These are phyloP conservation scores for Nasonovia ribisnigri DNA, from an alignment of 2,888 invertebrate genomes.

Conservation along the genomic window DNA sequence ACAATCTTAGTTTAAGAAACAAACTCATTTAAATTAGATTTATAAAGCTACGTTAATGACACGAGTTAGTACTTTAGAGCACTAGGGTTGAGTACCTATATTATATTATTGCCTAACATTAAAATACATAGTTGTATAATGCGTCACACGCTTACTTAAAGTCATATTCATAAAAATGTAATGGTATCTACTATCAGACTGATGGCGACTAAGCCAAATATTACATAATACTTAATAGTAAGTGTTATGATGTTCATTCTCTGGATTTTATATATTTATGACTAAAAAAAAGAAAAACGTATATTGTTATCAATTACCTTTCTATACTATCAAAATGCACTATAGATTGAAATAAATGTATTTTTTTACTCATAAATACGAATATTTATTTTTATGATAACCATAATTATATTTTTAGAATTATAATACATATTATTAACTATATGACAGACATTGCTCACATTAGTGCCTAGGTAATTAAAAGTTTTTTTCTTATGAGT, in stretches of 20 bases:
- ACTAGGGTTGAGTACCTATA: not conserved
- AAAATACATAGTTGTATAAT: not conserved
- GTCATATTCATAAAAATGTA: not conserved
- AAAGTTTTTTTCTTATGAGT: not conserved
- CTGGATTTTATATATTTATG: not conserved
- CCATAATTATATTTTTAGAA: not conserved
- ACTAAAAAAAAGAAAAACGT: not conserved
- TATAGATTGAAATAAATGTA: not conserved
- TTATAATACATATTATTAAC: not conserved
- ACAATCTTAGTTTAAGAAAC: not conserved
- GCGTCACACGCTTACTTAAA: not conserved
- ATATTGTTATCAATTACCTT: not conserved
- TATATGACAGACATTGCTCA: not conserved
- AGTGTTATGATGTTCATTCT: not conserved
- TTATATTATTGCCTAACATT: not conserved
- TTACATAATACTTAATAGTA: not conserved
- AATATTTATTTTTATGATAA: not conserved
- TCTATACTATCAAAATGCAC: not conserved
- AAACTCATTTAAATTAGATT: not conserved
- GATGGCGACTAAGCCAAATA: not conserved
- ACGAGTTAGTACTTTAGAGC: not conserved
- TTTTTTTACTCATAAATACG: not conserved
- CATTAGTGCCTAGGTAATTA: not conserved
- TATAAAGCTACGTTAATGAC: not conserved
- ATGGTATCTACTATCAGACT: not conserved